Conservation (phyloP, 1,140 invertebrate species). For the Drosophila sturtevanti region DNA sequence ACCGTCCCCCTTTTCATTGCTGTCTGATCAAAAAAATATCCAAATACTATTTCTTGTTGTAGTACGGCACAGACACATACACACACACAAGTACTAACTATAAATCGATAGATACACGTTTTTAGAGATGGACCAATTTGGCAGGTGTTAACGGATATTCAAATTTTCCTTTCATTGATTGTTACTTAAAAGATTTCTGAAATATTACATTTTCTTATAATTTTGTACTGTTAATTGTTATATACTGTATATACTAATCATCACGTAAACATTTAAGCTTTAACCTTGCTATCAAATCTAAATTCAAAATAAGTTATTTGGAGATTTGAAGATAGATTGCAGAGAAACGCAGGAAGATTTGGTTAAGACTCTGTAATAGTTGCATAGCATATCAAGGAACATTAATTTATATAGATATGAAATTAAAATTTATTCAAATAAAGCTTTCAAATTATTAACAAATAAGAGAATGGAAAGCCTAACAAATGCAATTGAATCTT, state of each 20-base stretch:
- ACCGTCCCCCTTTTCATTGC: neutral
- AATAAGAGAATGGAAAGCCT: too few species aligned
- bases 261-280: too few species aligned
- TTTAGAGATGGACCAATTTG: neutral
- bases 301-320: too few species aligned
- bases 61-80: neutral
- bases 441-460: too few species aligned
- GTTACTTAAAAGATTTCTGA: slow-evolving; percentile 23
- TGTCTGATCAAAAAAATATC: slow-evolving; percentile 17
- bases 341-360: too few species aligned
- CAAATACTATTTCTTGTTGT: slow-evolving; percentile 28
- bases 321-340: too few species aligned
- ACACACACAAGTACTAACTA: neutral
- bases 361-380: too few species aligned
- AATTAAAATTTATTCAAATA: too few species aligned
- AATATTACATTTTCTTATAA: slow-evolving; percentile 45
- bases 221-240: neutral
- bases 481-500: neutral
- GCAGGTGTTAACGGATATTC: slow-evolving; percentile 3
- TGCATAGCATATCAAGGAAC: too few species aligned
- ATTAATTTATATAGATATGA: too few species aligned
- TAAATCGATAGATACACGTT: slow-evolving; percentile 7
- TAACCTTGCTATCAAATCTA: too few species aligned
- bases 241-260: too few species aligned
- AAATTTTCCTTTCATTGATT: neutral